Percentiles rank a stretch among this genome's conserved stretches.
Evolutionary conservation across 2,888 invertebrate species (phyloP).

Genomic region (Epinotia nisella): DNA sequence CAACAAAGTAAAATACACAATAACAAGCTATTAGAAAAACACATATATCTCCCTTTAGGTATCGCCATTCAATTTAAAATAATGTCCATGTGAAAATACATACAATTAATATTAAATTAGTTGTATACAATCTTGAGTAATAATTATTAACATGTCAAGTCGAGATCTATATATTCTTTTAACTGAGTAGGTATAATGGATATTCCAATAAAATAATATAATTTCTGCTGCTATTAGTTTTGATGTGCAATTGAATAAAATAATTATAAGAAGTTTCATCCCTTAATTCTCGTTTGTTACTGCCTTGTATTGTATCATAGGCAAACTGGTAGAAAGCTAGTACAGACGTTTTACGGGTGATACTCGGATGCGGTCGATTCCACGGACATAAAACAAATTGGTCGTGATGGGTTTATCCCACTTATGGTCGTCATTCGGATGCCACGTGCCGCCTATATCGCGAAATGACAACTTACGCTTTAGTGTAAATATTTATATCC

Average conservation of each 20-base stretch:
- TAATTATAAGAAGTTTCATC: neutral
- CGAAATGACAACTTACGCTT: neutral
- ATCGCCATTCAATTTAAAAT: no score
- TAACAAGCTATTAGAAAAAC: no score
- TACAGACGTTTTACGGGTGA: neutral
- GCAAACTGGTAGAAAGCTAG: neutral
- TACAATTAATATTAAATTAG: no score
- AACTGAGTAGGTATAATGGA: no score
- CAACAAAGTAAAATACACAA: no score
- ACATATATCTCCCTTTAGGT: no score
- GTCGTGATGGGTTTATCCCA: conserved; percentile 60
- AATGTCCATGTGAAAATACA: no score
- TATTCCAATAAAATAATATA: no score
- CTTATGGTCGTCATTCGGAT: conserved; percentile 27
- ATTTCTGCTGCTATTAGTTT: neutral
- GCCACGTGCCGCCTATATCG: neutral
- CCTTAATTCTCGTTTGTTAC: neutral
- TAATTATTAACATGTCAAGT: no score
- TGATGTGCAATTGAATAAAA: neutral
- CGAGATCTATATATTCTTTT: no score
- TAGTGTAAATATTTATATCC: neutral
- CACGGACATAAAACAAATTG: conserved; percentile 57
- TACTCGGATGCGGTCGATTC: conserved; percentile 6
- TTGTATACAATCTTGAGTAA: no score
- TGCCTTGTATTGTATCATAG: neutral